Base-by-base conservation (phyloP, 2,888 invertebrate species). In the Cerceris rybyensis region DNA sequence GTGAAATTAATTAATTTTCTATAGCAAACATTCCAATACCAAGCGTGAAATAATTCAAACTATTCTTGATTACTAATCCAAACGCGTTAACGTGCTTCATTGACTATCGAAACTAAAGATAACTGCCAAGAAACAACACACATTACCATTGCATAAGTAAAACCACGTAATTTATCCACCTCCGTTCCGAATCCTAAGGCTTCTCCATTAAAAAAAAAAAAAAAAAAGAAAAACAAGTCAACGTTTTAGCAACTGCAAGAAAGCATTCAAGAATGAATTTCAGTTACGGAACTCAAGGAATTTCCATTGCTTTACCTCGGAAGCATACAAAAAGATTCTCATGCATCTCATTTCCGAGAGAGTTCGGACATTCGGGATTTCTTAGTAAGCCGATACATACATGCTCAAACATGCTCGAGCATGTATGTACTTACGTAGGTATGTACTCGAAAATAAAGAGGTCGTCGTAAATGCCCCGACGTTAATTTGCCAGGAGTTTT, bases 401-500 rank as follows among this genome's bases (percentile, higher is more conserved):
- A 58, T 60, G 54, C 54, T 46, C 54, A 39, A 55, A 28, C 63
- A 67, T 63, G 70, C 13, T n/a, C 52, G 14, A 14, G 52, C 28
- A 28, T 28, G 28, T 28, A 28, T 28, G 28, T 28, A 28, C 28
- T 1, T 28, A 28, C 28, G 28, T 28, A 28, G 28, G 46, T 14
- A 52, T 60, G 61, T 75, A 65, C 50, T 59, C 60, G 58, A 28
- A 57, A 52, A 80, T 82, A 85, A 85, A 85, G 84, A 85, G 84
- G 84, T 83, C 84, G 77, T 65, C 67, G 81, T 83, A 81, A 85
- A 83, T 80, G 75, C 78, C 67, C 73, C 63, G 67, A 81, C 77
- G 84, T 85, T 85, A 85, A 87, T 87, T 87, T 80, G 79, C 83
- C 80, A 75, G 74, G 82, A 85, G 88, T 88, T 87, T 87, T 88